A percentile compares a stretch with the other conserved stretches of the same genome.
phyloP scores from a whole-genome alignment of 2,797 vertebrate species.

The Phrynocephalus guinanensis region DNA sequence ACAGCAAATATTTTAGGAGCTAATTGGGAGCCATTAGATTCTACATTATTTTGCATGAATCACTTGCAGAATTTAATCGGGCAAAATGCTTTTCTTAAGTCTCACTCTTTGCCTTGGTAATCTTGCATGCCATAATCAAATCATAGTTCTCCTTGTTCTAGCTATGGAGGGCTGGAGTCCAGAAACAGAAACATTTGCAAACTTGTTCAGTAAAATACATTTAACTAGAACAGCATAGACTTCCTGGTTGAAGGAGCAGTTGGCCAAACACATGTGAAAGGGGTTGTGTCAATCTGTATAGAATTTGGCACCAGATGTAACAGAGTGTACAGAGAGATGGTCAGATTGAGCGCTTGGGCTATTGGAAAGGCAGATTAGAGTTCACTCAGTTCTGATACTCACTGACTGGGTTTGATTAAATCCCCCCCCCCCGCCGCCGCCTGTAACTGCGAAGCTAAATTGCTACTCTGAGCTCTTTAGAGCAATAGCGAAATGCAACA shows the following conservation, averaged over 20 bases:
- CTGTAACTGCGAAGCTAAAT: not conserved
- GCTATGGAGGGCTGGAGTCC: not conserved
- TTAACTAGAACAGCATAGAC: too few relatives aligned
- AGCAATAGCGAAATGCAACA: not conserved
- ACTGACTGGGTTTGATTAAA: not conserved
- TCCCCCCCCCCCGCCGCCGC: not conserved
- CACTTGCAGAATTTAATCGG: constrained; percentile 20
- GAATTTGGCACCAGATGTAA: not conserved
- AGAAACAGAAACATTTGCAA: not conserved
- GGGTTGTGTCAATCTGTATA: not conserved
- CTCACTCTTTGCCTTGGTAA: not conserved
- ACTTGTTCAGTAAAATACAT: not conserved
- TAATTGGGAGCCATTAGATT: not conserved
- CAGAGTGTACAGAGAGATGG: not conserved
- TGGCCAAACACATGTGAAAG: too few relatives aligned
- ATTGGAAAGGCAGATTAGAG: not conserved
- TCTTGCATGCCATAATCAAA: not conserved
- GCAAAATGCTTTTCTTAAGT: not conserved
- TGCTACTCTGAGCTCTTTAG: not conserved
- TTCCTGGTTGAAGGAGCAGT: not conserved
- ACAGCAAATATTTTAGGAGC: not conserved
- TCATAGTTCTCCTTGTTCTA: not conserved
- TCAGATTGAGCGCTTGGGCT: too few relatives aligned
- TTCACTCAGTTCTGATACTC: not conserved
- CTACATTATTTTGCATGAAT: constrained; percentile 27